Percentiles rank a stretch among this genome's conserved stretches.
These are phyloP conservation scores for Syndactyla subalaris DNA, from an alignment of 2,797 vertebrate species.

Conservation along the genomic window DNA sequence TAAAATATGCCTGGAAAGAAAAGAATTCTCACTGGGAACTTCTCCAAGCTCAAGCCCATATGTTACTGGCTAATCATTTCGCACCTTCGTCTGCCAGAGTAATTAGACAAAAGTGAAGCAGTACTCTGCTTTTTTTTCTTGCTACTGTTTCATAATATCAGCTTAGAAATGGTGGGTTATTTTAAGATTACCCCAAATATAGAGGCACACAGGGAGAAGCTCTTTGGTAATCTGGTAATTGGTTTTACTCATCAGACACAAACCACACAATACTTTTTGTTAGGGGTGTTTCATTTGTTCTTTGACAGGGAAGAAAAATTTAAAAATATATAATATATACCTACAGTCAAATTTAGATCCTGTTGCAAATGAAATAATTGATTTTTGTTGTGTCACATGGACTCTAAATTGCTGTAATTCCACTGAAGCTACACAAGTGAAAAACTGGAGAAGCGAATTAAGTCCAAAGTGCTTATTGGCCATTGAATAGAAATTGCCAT, in stretches of 20 bases:
- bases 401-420: background rate
- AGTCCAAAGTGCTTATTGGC: background rate
- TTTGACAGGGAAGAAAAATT: background rate
- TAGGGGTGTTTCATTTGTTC: background rate
- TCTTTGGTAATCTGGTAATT: background rate
- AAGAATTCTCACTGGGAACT: slow-evolving; percentile 37
- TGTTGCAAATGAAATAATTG: background rate
- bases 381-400: background rate
- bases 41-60: slow-evolving; percentile 56
- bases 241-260: background rate
- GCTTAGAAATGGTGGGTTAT: background rate
- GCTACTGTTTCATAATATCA: slow-evolving; percentile 27
- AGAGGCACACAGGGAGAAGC: background rate
- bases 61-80: slow-evolving; percentile 66
- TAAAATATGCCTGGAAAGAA: slow-evolving; percentile 58
- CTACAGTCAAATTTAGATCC: background rate
- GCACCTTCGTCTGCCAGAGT: slow-evolving; percentile 57
- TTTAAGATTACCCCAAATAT: slow-evolving; percentile 9
- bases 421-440: background rate
- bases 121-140: slow-evolving; percentile 1
- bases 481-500: background rate
- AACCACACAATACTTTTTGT: background rate
- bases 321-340: background rate
- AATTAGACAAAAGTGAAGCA: slow-evolving; percentile 54
- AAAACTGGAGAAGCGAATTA: background rate